Conservation (phyloP, 1,140 invertebrate species). For the Matsumurasca onukii region DNA sequence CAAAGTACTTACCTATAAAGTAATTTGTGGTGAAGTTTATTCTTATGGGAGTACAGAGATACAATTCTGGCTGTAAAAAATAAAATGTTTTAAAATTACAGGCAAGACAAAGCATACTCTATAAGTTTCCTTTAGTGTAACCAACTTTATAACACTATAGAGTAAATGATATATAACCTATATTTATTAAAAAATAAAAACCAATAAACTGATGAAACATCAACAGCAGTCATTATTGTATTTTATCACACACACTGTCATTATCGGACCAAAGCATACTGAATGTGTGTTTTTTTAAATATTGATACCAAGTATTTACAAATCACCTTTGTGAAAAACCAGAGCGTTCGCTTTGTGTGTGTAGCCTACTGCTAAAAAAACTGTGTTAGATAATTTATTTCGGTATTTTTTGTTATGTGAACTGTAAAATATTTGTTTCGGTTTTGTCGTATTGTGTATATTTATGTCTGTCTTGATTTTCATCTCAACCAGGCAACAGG, state of each 20-base stretch:
- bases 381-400: too few relatives aligned
- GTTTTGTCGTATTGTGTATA: too few relatives aligned
- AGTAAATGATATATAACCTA: not conserved
- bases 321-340: too few relatives aligned
- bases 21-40: conserved; percentile 67
- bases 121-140: not conserved
- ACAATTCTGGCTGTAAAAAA: conserved; percentile 73
- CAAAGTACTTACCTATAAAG: conserved; percentile 73
- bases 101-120: not conserved
- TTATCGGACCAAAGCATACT: not conserved
- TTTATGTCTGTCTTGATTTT: too few relatives aligned
- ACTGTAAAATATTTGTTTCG: too few relatives aligned
- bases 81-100: conserved; percentile 31
- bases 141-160: not conserved
- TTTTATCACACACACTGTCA: not conserved
- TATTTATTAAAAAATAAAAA: not conserved
- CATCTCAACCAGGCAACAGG: too few relatives aligned
- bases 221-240: not conserved
- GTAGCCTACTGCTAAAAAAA: too few relatives aligned
- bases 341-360: too few relatives aligned
- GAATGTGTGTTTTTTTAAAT: not conserved
- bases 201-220: not conserved
- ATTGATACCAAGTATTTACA: not conserved
- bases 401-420: too few relatives aligned
- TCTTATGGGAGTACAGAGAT: conserved; percentile 81